phyloP scores from a whole-genome alignment of 2,113 vertebrate genomes.

The Hemibagrus wyckioides region DNA sequence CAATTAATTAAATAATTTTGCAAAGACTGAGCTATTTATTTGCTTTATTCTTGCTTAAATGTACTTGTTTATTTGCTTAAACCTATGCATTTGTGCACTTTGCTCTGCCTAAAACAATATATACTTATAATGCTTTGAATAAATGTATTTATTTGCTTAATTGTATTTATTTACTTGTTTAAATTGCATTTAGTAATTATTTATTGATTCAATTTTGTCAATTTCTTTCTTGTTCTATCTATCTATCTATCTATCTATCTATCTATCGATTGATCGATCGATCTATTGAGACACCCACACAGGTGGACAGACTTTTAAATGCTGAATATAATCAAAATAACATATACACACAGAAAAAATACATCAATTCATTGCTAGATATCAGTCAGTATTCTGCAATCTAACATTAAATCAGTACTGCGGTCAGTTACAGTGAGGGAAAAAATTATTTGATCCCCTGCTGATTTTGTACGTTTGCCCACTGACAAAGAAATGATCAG shows the following conservation, averaged over 20 bases:
- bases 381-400: not conserved
- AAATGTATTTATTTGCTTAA: not conserved
- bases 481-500: no score
- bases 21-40: not conserved
- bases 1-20: not conserved
- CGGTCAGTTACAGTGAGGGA: not conserved
- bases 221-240: not conserved
- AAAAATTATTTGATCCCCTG: no score
- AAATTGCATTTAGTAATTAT: not conserved
- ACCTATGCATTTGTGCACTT: not conserved
- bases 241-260: not conserved
- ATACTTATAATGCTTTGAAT: not conserved
- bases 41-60: not conserved
- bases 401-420: not conserved
- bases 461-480: no score
- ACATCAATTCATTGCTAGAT: not conserved
- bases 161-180: not conserved
- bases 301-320: not conserved
- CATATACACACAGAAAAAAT: not conserved
- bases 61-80: not conserved
- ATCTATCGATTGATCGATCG: not conserved
- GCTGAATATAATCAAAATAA: not conserved
- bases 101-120: no score
- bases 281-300: not conserved
- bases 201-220: not conserved